phyloP scores from a whole-genome alignment of 2,113 vertebrate species.

The Empidonax alnorum region DNA sequence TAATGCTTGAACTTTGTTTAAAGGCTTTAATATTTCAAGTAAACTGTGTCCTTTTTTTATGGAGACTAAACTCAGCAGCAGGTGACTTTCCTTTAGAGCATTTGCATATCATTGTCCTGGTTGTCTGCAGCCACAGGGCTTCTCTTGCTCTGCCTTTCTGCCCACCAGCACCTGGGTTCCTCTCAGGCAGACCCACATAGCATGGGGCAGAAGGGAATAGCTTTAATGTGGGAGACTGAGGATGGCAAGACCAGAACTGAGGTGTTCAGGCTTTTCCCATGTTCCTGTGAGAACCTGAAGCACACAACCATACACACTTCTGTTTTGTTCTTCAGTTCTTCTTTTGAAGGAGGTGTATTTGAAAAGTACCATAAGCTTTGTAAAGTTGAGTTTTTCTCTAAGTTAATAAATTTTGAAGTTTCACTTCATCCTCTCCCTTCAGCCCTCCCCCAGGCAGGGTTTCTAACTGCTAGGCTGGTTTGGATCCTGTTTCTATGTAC shows the following conservation, averaged over 20 bases:
- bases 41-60: neutral
- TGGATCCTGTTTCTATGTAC: neutral
- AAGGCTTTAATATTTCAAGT: neutral
- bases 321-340: neutral
- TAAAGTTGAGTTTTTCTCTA: neutral
- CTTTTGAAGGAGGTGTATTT: neutral
- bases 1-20: constrained; percentile 1
- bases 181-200: neutral
- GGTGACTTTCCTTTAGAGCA: neutral
- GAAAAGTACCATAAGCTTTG: neutral
- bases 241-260: neutral
- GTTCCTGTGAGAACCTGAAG: neutral
- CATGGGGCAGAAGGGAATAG: no score
- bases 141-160: neutral
- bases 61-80: neutral
- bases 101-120: neutral
- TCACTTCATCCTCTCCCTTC: neutral
- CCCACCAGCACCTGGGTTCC: rapidly evolving
- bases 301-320: neutral
- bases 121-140: neutral
- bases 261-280: neutral
- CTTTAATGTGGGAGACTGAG: neutral
- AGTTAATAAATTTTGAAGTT: neutral
- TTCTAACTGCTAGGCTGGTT: neutral
- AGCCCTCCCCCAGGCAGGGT: neutral